Conservation (phyloP, 2,113 vertebrate genomes). For the Arvicanthis niloticus region DNA sequence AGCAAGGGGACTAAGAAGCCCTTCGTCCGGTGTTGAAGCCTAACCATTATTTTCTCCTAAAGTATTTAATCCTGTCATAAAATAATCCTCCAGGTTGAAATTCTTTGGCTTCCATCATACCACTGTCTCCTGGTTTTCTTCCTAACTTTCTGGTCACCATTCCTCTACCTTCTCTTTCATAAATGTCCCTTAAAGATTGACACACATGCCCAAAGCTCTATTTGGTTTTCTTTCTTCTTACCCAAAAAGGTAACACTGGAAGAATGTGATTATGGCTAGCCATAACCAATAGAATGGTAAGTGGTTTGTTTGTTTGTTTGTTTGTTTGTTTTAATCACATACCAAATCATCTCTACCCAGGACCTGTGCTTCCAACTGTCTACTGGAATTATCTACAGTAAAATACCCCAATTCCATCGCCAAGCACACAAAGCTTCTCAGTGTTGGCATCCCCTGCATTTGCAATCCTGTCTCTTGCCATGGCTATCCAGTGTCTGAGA, state of each 20-base stretch:
- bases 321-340: neutral
- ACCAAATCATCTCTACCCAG: neutral
- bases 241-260: neutral
- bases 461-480: neutral
- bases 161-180: neutral
- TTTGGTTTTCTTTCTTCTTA: neutral
- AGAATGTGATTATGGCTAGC: neutral
- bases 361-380: neutral
- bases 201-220: neutral
- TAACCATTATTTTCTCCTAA: neutral
- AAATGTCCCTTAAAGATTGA: neutral
- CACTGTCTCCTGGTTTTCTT: neutral
- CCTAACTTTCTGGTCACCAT: neutral
- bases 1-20: neutral
- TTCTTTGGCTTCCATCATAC: neutral
- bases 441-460: neutral
- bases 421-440: neutral
- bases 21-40: neutral
- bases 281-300: neutral
- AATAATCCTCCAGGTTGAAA: neutral
- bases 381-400: neutral
- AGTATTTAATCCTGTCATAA: neutral
- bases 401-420: neutral
- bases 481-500: neutral
- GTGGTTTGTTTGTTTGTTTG: no score